phyloP scores from a whole-genome alignment of 2,888 invertebrate species.

The Scaptomyza parva region DNA sequence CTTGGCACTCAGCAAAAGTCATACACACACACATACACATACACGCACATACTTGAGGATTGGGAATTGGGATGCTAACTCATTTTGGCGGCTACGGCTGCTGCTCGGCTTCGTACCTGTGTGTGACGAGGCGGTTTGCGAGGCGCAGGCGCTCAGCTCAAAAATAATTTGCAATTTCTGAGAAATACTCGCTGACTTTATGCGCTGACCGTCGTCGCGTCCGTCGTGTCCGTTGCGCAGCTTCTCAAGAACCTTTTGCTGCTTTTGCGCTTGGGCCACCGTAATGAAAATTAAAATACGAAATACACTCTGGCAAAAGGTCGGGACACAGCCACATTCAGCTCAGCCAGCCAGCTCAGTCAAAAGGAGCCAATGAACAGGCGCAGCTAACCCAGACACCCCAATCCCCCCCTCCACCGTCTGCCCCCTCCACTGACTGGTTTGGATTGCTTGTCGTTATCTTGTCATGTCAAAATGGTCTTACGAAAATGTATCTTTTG shows the following conservation, averaged over 20 bases:
- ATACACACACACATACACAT: conserved; percentile 24
- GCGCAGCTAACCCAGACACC: conserved; percentile 31
- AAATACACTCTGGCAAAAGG: conserved; percentile 70
- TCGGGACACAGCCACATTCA: conserved; percentile 39
- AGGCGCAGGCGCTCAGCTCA: conserved; percentile 77
- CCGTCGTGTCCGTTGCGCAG: conserved; percentile 38
- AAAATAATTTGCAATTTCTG: conserved; percentile 83
- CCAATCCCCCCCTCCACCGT: too few species aligned
- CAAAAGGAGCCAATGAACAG: conserved; percentile 66
- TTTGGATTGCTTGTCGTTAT: conserved; percentile 81
- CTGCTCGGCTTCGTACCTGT: conserved; percentile 51
- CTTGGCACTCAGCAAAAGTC: conserved; percentile 48
- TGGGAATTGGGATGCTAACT: conserved; percentile 75
- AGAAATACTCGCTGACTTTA: conserved; percentile 77
- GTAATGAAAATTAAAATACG: conserved; percentile 81
- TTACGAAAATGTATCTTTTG: conserved; percentile 82
- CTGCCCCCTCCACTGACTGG: not conserved
- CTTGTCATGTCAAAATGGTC: conserved; percentile 83
- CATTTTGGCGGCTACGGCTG: conserved; percentile 73
- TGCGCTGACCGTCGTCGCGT: conserved; percentile 44
- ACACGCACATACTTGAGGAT: conserved; percentile 26
- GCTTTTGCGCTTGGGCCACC: conserved; percentile 61
- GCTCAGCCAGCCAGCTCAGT: conserved; percentile 49
- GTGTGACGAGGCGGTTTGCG: conserved; percentile 54
- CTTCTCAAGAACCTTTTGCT: conserved; percentile 77